phyloP scores from a whole-genome alignment of 2,888 invertebrate genomes.

The Dyspetes luteomarginatus region DNA sequence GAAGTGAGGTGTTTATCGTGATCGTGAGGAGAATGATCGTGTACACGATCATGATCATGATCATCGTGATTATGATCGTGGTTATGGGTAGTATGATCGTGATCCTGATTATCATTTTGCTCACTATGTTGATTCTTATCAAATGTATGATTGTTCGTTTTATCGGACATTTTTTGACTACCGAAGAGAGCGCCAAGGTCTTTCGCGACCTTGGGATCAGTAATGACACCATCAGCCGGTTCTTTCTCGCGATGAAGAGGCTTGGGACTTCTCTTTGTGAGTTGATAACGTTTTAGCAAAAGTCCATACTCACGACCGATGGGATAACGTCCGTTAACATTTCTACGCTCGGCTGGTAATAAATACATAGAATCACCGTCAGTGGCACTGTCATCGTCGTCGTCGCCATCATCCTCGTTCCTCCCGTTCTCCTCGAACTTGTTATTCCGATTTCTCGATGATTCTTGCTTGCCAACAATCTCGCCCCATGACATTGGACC shows the following conservation, averaged over 20 bases:
- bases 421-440: constrained; percentile 61
- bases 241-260: constrained; percentile 72
- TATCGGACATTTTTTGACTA: constrained; percentile 89
- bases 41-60: constrained; percentile 62
- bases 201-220: constrained; percentile 80
- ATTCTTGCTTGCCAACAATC: constrained; percentile 67
- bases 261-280: constrained; percentile 79
- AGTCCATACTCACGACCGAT: constrained; percentile 75
- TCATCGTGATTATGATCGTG: constrained; percentile 64
- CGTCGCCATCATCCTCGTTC: constrained; percentile 58
- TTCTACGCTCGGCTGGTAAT: constrained; percentile 72
- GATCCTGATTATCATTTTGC: constrained; percentile 65
- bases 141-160: constrained; percentile 88
- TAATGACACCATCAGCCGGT: constrained; percentile 64
- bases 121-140: constrained; percentile 55
- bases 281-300: constrained; percentile 76
- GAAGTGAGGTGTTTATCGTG: constrained; percentile 62
- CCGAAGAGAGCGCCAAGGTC: constrained; percentile 86
- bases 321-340: constrained; percentile 78
- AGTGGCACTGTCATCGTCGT: constrained; percentile 57
- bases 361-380: constrained; percentile 66
- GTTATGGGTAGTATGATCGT: constrained; percentile 47
- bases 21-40: constrained; percentile 57
- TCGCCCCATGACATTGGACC: constrained; percentile 73
- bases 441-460: constrained; percentile 60